Conservation (phyloP, 2,797 vertebrate genomes). For the Tinamus major region DNA sequence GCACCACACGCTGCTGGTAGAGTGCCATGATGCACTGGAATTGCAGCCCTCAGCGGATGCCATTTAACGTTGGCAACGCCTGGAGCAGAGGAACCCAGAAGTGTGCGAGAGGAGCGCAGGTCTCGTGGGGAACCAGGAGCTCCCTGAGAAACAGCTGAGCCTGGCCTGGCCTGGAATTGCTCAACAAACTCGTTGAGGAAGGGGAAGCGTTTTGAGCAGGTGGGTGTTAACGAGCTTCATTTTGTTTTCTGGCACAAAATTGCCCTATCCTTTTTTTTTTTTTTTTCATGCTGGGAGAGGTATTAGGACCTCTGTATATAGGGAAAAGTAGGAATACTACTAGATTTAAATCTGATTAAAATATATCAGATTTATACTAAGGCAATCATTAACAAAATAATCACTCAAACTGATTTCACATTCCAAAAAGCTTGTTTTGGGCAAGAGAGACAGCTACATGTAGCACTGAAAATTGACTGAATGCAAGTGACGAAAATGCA, state of each 20-base stretch:
- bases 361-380: neutral
- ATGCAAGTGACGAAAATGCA: neutral
- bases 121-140: neutral
- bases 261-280: neutral
- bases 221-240: slow-evolving; percentile 37
- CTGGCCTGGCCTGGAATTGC: neutral
- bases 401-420: neutral
- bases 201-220: neutral
- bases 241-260: neutral
- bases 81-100: neutral
- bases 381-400: neutral
- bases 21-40: neutral
- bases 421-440: neutral
- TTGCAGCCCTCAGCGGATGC: neutral
- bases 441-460: neutral
- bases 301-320: neutral
- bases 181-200: neutral
- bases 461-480: neutral
- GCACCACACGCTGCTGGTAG: neutral
- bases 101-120: neutral
- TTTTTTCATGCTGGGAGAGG: neutral
- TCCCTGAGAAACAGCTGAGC: neutral
- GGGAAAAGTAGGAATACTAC: neutral
- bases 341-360: neutral
- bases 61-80: neutral